Conservation (phyloP, 2,113 vertebrate genomes). For the Ophthalmotilapia sp. region DNA sequence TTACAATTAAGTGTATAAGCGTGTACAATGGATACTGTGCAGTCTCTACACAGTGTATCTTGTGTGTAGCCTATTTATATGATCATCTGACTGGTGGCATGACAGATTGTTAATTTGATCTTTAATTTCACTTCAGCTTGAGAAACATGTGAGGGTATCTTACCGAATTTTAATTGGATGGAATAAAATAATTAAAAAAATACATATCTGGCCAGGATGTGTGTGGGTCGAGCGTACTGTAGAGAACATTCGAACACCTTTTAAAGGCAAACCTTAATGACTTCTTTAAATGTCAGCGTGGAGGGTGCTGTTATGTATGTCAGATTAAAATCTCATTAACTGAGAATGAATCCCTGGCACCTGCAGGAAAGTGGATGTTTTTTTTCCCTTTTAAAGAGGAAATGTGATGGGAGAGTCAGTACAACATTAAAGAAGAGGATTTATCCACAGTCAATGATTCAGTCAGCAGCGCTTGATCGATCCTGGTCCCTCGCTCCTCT, state of each 20-base stretch:
- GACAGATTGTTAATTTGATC: background rate
- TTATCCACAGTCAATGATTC: background rate
- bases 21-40: background rate
- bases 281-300: conserved; percentile 38
- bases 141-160: background rate
- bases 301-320: background rate
- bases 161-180: background rate
- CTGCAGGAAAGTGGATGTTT: background rate
- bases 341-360: background rate
- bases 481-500: background rate
- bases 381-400: background rate
- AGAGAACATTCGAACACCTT: background rate
- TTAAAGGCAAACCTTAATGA: background rate
- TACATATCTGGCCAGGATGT: background rate
- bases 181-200: background rate
- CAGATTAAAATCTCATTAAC: conserved; percentile 41
- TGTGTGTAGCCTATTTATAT: background rate
- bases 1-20: background rate
- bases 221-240: background rate
- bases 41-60: background rate
- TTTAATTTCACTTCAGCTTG: background rate
- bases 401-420: background rate
- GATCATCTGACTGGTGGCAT: background rate
- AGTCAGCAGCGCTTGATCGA: background rate
- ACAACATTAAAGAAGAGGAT: background rate